Base-by-base conservation (phyloP, 2,113 vertebrate genomes). In the Rhinoderma darwinii region DNA sequence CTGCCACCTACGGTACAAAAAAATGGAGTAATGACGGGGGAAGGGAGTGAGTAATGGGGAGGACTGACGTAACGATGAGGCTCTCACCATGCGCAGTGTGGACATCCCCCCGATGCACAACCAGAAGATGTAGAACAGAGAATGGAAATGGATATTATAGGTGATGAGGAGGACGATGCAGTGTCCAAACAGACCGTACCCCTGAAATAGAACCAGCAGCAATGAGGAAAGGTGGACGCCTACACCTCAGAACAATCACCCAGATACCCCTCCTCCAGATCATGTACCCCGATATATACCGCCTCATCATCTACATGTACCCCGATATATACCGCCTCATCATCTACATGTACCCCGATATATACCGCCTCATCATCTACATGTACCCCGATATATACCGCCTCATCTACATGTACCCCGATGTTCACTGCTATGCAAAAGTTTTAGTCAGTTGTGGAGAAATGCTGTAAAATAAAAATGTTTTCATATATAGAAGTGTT, bases 101-200 rank as follows among this genome's bases (percentile, higher is more conserved):
- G 98, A 98, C 44, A 99, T 93, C 66, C 98, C 98, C 50, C 98
- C 98, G 5, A 98, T 89, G 84, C 93, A 90, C 89, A 99, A 89
- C 98, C 98, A 99, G 83, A 98, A 96, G 87, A 96, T 86, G 92
- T 98, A 99, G 93, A 99, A 99, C 83, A 99, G 96, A 84, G 96
- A 96, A 88, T 99, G 98, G 88, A 99, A 97, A 92, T 99, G 98
- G 91, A 99, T 96, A 77, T 98, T 99, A 88, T 99, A 99, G 79
- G 96, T 98, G 90, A 99, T 86, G 82, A 99, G 93, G 56, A 99
- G 96, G 87, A 98, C 97, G 70, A 98, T 90, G 89, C 98, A 99
- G 92, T 97, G 98, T 79, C 98, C 96, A 3, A 99, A 99, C 86
- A 99, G 95, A 47, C 98, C 98, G 0, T 99, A 99, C 79, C 98